Conservation (phyloP, 2,888 invertebrate species). For the Lycaena phlaeas region DNA sequence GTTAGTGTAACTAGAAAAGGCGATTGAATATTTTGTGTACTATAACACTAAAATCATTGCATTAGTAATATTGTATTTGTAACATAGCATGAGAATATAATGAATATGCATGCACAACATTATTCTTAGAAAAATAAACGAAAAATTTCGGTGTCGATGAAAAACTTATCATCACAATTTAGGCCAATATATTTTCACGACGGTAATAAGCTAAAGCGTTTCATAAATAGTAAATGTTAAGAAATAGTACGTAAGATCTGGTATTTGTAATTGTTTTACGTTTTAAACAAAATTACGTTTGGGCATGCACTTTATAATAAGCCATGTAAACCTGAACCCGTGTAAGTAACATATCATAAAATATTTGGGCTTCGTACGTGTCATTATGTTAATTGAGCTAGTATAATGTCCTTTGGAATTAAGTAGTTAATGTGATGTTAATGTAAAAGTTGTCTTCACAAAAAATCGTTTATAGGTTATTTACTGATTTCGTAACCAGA, state of each 20-base stretch:
- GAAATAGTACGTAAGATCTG: too few species aligned
- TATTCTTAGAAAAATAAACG: too few species aligned
- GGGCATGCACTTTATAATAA: too few species aligned
- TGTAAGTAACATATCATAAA: conserved; percentile 12
- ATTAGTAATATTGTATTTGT: conserved; percentile 1
- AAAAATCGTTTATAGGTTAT: neutral
- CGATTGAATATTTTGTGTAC: neutral
- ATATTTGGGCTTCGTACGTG: conserved; percentile 7
- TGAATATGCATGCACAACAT: too few species aligned
- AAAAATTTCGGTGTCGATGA: too few species aligned
- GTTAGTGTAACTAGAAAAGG: neutral
- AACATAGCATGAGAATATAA: too few species aligned
- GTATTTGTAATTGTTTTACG: too few species aligned
- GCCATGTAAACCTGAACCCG: conserved; percentile 6
- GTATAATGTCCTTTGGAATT: conserved; percentile 1
- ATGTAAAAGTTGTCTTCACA: neutral
- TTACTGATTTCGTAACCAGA: neutral
- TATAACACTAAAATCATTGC: neutral
- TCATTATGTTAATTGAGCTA: neutral
- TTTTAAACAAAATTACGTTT: too few species aligned
- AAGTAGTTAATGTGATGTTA: neutral
- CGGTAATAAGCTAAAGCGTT: too few species aligned
- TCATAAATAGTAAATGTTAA: too few species aligned
- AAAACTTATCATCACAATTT: too few species aligned
- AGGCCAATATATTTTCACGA: too few species aligned